A percentile compares a stretch with the other conserved stretches of the same genome.
Evolutionary conservation across 1,140 invertebrate genomes (phyloP).

Genomic region (Apis florea): DNA sequence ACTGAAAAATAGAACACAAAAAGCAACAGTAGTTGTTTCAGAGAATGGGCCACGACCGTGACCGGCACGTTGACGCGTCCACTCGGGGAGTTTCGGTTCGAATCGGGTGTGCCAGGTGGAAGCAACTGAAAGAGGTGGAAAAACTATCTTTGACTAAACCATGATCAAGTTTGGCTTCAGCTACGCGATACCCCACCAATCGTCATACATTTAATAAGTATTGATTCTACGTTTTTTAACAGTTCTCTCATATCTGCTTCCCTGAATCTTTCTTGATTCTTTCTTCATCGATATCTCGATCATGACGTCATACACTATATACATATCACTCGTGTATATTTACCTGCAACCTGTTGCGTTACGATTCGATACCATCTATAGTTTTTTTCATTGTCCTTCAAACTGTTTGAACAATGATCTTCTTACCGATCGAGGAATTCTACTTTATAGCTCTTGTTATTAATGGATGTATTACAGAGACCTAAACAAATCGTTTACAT

Average conservation of each 20-base stretch:
- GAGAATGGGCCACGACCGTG: slow-evolving; percentile 66
- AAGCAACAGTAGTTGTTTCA: slow-evolving; percentile 50
- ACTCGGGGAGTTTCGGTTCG: slow-evolving; percentile 69
- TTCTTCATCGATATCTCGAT: neutral
- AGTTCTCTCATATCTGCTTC: neutral
- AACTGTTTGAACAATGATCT: too few species aligned
- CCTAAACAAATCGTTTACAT: slow-evolving; percentile 44
- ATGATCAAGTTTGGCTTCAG: slow-evolving; percentile 12
- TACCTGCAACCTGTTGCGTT: slow-evolving; percentile 28
- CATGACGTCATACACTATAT: slow-evolving; percentile 2
- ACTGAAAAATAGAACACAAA: slow-evolving; percentile 37
- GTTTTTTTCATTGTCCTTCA: neutral
- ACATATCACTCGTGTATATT: neutral
- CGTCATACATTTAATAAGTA: neutral
- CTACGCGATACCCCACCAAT: slow-evolving; percentile 22
- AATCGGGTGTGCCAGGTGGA: slow-evolving; percentile 75
- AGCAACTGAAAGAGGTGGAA: slow-evolving; percentile 64
- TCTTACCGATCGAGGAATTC: neutral
- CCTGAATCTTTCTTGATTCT: neutral
- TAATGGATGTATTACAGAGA: neutral
- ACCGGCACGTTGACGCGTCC: slow-evolving; percentile 78
- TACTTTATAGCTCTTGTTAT: too few species aligned
- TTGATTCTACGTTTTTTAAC: neutral
- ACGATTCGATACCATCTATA: neutral
- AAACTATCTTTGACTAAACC: slow-evolving; percentile 33